Base-by-base conservation (phyloP, 2,113 vertebrate species). In the Cheilinus undulatus region DNA sequence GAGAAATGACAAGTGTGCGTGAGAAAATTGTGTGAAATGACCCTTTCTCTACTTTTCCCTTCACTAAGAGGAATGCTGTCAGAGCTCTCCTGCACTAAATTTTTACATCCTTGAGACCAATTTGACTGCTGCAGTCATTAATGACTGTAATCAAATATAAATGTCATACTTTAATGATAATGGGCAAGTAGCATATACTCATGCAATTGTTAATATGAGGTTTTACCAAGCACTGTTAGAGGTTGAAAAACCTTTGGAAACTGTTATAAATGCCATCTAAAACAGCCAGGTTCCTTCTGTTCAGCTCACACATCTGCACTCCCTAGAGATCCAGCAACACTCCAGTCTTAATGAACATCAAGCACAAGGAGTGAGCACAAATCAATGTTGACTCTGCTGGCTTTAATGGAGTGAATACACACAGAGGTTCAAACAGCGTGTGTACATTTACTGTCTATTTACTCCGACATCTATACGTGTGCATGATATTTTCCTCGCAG, bases 401-500 rank as follows among this genome's bases (percentile, higher is more conserved):
- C 23, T 23, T 19, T 34, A 27, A 23, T 17, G 6, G 5, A 43
- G 12, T 15, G 3, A 38, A 58, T 26, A n/a, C 34, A 20, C 19
- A 51, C 40, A 2, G 0, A 22, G 17, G 8, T 11, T 52, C 0
- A 22, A 12, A 5, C 17, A 30, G 3, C 30, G 11, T 56, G 40
- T 76, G 32, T 13, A 56, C 32, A 38, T 30, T 40, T 12, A 6
- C 10, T 28, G 24, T 12, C 20, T 54, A 54, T 38, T 19, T 61
- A 34, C 15, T 19, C 36, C 51, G 27, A 64, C 24, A 28, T 65
- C 24, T 67, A 34, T 43, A 38, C 36, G 40, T 32, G 51, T 54
- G 28, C 20, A 43, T 78, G 52, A 67, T 84, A 38, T 59, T 34
- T 77, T 73, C 78, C 69, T 28, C 70, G 42, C 60, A 49, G 71